Percentiles rank a stretch among this genome's conserved stretches.
Evolutionary conservation across 2,113 vertebrate species (phyloP).

Genomic region (Cariama cristata): DNA sequence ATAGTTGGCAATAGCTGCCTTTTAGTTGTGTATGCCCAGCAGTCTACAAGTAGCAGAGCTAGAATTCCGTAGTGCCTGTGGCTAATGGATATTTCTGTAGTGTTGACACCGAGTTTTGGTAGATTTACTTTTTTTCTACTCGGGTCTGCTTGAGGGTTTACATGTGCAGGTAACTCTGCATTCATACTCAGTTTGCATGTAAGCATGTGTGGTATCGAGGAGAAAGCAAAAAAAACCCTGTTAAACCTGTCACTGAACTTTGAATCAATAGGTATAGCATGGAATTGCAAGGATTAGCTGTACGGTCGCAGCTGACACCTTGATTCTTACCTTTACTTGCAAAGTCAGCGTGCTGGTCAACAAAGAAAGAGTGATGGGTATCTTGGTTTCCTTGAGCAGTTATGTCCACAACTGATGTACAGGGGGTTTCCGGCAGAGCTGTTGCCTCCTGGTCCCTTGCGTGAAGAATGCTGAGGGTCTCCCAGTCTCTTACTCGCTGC

Average conservation of each 20-base stretch:
- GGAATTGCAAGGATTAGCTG: neutral
- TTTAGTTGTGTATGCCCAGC: neutral
- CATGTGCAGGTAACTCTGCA: neutral
- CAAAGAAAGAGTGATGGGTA: neutral
- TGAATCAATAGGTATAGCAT: accelerated
- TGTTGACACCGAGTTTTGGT: neutral
- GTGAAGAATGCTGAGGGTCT: neutral
- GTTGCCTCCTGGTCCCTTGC: neutral
- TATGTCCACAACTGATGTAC: neutral
- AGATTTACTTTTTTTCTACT: neutral
- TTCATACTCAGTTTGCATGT: neutral
- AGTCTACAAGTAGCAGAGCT: neutral
- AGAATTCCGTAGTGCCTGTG: neutral
- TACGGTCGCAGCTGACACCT: neutral
- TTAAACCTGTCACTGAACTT: neutral
- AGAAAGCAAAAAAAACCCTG: neutral
- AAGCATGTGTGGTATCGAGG: neutral
- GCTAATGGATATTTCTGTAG: neutral
- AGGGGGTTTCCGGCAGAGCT: neutral
- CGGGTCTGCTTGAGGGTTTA: neutral
- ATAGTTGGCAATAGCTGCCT: neutral
- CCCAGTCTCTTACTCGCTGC: neutral
- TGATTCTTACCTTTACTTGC: neutral
- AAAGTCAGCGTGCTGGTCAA: neutral
- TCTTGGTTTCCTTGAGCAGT: neutral